phyloP scores from a whole-genome alignment of 2,888 invertebrate species.

The Morinoia aosen region DNA sequence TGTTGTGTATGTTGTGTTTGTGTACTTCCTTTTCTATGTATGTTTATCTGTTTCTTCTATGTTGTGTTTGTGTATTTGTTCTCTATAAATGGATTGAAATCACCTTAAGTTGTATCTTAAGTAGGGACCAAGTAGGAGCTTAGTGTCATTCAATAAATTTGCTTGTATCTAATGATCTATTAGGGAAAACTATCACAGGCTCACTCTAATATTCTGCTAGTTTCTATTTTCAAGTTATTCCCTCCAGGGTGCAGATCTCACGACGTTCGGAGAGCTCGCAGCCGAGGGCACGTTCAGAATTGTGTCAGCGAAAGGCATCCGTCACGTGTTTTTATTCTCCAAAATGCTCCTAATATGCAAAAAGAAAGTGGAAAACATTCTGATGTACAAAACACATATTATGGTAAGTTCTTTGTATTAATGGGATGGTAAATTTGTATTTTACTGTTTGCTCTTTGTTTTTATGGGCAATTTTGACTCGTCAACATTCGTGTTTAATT shows the following conservation, averaged over 20 bases:
- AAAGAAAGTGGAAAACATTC: slow-evolving; percentile 90
- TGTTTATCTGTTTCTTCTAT: no score
- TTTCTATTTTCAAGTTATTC: neutral
- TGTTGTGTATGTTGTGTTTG: no score
- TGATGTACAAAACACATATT: slow-evolving; percentile 93
- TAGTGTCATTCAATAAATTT: neutral
- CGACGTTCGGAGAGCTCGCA: slow-evolving; percentile 89
- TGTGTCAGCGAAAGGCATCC: slow-evolving; percentile 87
- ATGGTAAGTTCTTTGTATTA: slow-evolving; percentile 70
- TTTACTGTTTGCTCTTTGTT: neutral
- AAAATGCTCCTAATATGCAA: slow-evolving; percentile 94
- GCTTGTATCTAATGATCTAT: neutral
- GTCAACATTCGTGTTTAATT: neutral
- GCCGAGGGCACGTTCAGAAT: slow-evolving; percentile 92
- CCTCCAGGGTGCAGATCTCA: slow-evolving; percentile 81
- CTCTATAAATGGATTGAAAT: neutral
- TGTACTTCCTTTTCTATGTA: no score
- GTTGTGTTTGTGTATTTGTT: neutral
- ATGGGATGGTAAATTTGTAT: neutral
- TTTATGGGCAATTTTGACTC: neutral
- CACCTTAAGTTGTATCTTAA: neutral
- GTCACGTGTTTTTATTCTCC: slow-evolving; percentile 95
- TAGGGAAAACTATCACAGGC: neutral
- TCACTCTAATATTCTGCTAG: neutral
- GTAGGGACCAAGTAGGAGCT: neutral